phyloP scores from a whole-genome alignment of 2,113 vertebrate genomes.

The Silurus glanis region DNA sequence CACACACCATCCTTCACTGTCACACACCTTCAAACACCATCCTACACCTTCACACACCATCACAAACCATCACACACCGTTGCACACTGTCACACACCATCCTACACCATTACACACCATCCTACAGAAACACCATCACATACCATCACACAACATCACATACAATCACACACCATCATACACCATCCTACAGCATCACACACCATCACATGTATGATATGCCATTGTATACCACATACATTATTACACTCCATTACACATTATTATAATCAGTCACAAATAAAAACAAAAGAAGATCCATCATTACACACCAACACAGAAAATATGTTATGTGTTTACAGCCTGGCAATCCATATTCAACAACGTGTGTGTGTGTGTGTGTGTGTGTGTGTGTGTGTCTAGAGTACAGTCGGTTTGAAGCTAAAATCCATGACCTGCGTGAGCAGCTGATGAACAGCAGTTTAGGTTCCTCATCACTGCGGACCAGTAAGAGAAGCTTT shows the following conservation, averaged over 20 bases:
- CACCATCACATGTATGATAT: neutral
- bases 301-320: too few species aligned
- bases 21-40: too few species aligned
- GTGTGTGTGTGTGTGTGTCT: conserved; percentile 40
- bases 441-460: conserved; percentile 88
- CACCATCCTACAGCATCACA: neutral
- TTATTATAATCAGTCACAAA: too few species aligned
- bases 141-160: neutral
- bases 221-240: neutral
- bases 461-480: conserved; percentile 77
- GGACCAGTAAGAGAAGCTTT: conserved; percentile 80
- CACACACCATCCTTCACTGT: too few species aligned
- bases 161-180: neutral
- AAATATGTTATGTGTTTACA: too few species aligned
- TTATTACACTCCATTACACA: neutral
- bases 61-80: neutral
- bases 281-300: too few species aligned
- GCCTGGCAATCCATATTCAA: too few species aligned
- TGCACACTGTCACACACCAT: neutral
- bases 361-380: conserved; percentile 17
- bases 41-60: neutral
- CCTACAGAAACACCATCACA: neutral
- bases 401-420: conserved; percentile 87
- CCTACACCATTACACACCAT: neutral
- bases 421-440: conserved; percentile 85